Base-by-base conservation (phyloP, 2,113 vertebrate species). In the Strix uralensis region DNA sequence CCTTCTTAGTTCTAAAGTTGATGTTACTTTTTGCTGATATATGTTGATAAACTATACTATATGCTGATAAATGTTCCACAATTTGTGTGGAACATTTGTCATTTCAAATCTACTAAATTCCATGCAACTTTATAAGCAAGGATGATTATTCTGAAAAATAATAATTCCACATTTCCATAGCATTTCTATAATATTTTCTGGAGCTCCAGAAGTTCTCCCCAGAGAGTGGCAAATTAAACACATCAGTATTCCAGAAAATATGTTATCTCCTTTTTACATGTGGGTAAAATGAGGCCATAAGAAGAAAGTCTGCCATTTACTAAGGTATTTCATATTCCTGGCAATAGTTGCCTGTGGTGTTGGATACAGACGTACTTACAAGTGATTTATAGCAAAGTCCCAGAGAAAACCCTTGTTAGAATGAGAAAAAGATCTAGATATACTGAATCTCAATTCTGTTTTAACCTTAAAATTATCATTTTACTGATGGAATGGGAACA, bases 101-200 rank as follows among this genome's bases (percentile, higher is more conserved):
- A 61, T 11, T 81, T 89, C 27, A 65, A 52, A 67, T 71, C 27
- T 71, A 51, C 46, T 91, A 61, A 88, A 92, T 86, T 62, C 6
- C 7, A 74, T 62, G 12, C 20, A 57, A 46, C 17, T 82, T 89
- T 75, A 61, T 63, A 92, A 91, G n/a, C 16, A 58, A 59, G 7
- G 11, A 63, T 51, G 19, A 71, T 73, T 89, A 67, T 79, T 86
- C 65, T 87, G 57, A 84, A 94, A 95, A 94, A 91, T 30, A 94
- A 20, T 19, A 85, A 46, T 73, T 86, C 40, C 36, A n/a, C 26
- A 27, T 86, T 92, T 92, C 70, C 78, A 16, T 71, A 63, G 11
- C 6, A 71, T 61, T 87, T 80, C 47, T 78, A 1, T 51, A 65
- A n/a, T 44, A 46, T 67, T 46, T 96, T 71, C 42, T 54, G 38